phyloP scores from a whole-genome alignment of 1,140 invertebrate species.

The Diorhabda elongata region DNA sequence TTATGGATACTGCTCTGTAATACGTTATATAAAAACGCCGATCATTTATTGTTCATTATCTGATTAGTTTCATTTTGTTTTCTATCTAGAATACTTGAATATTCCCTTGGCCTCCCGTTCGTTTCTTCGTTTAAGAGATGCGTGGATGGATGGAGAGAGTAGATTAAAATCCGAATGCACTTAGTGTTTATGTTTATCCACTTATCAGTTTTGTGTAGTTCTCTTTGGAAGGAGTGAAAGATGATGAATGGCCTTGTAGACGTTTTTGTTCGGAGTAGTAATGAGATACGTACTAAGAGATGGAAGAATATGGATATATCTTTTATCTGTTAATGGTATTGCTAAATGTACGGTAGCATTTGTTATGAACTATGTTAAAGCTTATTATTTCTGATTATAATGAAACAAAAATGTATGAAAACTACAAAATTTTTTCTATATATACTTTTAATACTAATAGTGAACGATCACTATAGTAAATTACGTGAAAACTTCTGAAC shows the following conservation, averaged over 20 bases:
- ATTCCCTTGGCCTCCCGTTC: no score
- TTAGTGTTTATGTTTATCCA: slow-evolving; percentile 13
- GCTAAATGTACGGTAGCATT: slow-evolving; percentile 14
- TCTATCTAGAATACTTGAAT: slow-evolving; percentile 1
- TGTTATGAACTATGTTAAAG: neutral
- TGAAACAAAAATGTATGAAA: neutral
- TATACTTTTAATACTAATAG: neutral
- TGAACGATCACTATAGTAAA: neutral
- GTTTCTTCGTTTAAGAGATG: neutral
- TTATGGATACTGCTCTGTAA: no score
- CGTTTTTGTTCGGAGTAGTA: slow-evolving; percentile 8
- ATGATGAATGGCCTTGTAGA: slow-evolving; percentile 16
- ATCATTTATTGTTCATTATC: slow-evolving; percentile 19
- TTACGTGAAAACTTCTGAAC: no score
- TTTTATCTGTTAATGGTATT: slow-evolving; percentile 17
- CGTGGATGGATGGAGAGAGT: slow-evolving; percentile 9
- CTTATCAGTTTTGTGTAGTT: slow-evolving; percentile 17
- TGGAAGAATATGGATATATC: slow-evolving; percentile 1
- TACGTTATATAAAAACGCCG: neutral
- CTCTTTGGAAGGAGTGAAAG: neutral
- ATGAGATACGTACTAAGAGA: slow-evolving; percentile 15
- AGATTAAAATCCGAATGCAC: slow-evolving; percentile 15
- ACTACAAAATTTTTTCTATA: neutral
- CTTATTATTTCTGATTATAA: neutral
- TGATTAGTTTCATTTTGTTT: slow-evolving; percentile 18